phyloP scores from a whole-genome alignment of 2,797 vertebrate species.

The Danionella dracula region DNA sequence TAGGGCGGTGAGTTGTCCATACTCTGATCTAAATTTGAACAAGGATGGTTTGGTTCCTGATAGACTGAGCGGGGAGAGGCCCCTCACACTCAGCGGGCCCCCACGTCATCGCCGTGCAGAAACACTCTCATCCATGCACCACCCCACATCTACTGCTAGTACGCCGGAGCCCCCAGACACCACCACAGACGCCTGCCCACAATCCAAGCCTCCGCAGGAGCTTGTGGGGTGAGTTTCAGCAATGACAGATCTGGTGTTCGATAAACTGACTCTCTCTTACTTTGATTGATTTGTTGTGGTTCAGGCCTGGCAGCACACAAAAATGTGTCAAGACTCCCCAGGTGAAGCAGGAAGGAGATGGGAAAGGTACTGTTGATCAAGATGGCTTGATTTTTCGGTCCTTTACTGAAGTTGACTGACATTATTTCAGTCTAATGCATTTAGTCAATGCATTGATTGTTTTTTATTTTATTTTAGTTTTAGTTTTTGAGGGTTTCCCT shows the following conservation, averaged over 20 bases:
- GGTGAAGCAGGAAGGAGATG: slow-evolving; percentile 76
- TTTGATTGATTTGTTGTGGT: slow-evolving; percentile 25
- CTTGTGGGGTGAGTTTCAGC: background rate
- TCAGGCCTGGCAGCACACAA: slow-evolving; percentile 69
- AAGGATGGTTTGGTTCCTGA: slow-evolving; percentile 80
- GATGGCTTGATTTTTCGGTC: no score
- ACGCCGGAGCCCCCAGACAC: slow-evolving; percentile 63
- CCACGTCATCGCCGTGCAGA: slow-evolving; percentile 68
- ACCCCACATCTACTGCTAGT: slow-evolving; percentile 22
- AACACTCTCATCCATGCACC: slow-evolving; percentile 40
- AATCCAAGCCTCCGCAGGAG: background rate
- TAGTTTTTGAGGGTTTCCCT: no score
- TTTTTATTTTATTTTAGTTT: no score
- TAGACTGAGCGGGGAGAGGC: slow-evolving; percentile 78
- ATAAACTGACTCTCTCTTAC: background rate
- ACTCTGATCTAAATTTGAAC: slow-evolving; percentile 83
- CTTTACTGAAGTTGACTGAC: no score
- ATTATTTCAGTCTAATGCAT: no score
- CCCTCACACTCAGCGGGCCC: slow-evolving; percentile 55
- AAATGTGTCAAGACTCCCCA: slow-evolving; percentile 81
- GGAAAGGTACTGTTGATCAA: slow-evolving; percentile 67
- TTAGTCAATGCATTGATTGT: no score
- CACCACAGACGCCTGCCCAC: background rate
- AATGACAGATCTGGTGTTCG: background rate
- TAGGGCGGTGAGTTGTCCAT: slow-evolving; percentile 77